Conservation (phyloP, 1,140 invertebrate genomes). For the Drosophila kurseongensis region DNA sequence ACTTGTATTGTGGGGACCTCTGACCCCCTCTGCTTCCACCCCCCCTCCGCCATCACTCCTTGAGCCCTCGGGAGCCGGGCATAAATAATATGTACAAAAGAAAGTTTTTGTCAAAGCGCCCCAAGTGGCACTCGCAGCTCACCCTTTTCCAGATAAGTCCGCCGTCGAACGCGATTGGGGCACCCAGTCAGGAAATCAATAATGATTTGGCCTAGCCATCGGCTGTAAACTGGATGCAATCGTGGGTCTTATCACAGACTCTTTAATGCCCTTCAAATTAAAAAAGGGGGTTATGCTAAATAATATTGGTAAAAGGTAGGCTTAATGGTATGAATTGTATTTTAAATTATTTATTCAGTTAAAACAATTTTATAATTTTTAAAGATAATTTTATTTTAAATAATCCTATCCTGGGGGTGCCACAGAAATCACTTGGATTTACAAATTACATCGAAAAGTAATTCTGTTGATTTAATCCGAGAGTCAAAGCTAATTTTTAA, state of each 20-base stretch:
- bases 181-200: slow-evolving; percentile 73
- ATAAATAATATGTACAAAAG: slow-evolving; percentile 74
- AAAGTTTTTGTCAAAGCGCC: slow-evolving; percentile 76
- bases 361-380: no score
- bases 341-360: no score
- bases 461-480: no score
- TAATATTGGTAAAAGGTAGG: no score
- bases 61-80: slow-evolving; percentile 36
- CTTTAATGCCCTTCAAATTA: slow-evolving; percentile 6
- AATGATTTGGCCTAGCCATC: slow-evolving; percentile 57
- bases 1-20: slow-evolving; percentile 41
- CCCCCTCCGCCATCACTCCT: background rate
- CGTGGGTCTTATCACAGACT: background rate
- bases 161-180: slow-evolving; percentile 25
- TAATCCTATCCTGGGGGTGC: no score
- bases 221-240: slow-evolving; percentile 10
- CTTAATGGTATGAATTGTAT: no score
- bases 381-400: no score
- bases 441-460: no score
- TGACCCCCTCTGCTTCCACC: background rate
- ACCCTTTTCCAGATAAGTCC: slow-evolving; percentile 62
- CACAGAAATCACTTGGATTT: no score
- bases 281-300: no score
- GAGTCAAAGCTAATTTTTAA: no score
- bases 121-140: slow-evolving; percentile 69